Evolutionary conservation across 2,797 vertebrate genomes (phyloP).

Genomic region (Cyprinella venusta): DNA sequence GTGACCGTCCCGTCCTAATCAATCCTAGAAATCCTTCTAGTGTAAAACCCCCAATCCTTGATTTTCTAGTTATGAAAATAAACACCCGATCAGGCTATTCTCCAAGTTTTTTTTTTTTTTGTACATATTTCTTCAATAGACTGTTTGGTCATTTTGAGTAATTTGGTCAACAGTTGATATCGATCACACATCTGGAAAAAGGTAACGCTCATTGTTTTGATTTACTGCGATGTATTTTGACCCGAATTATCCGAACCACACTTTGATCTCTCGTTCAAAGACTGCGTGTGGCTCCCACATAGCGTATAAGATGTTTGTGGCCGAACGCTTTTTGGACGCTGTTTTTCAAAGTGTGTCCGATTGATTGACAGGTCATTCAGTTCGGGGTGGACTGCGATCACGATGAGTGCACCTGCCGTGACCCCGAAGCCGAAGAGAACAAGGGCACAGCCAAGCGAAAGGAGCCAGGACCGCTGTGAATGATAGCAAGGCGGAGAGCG

Average conservation of each 20-base stretch:
- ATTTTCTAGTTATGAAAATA: constrained; percentile 3
- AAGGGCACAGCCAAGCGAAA: constrained; percentile 73
- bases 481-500: constrained; percentile 55
- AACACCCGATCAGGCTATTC: background rate
- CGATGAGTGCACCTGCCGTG: constrained; percentile 94
- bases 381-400: constrained; percentile 93
- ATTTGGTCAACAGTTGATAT: constrained; percentile 42
- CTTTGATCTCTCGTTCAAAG: constrained; percentile 50
- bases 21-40: background rate
- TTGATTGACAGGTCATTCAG: constrained; percentile 86
- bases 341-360: constrained; percentile 18
- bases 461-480: constrained; percentile 57
- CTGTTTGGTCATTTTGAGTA: background rate
- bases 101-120: background rate
- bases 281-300: constrained; percentile 35
- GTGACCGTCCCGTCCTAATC: constrained; percentile 17
- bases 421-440: constrained; percentile 94
- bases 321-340: background rate
- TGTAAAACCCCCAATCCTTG: background rate
- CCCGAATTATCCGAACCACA: constrained; percentile 41
- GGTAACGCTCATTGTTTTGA: constrained; percentile 35
- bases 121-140: constrained; percentile 12
- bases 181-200: constrained; percentile 45
- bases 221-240: constrained; percentile 38
- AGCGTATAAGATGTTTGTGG: constrained; percentile 41